Evolutionary conservation across 2,113 vertebrate genomes (phyloP).

Genomic region (Gymnarchus niloticus): DNA sequence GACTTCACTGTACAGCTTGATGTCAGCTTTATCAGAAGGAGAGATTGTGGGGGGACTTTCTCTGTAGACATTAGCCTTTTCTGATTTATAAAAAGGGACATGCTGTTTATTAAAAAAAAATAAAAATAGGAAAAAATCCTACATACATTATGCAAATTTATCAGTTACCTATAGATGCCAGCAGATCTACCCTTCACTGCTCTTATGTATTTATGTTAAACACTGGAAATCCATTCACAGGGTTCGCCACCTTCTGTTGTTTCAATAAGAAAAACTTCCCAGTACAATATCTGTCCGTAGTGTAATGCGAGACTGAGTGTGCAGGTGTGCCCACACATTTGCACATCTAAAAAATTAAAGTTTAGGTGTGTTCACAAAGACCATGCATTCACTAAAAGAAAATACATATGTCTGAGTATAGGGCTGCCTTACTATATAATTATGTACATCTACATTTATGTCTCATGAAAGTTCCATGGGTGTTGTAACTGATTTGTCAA

Average conservation of each 20-base stretch:
- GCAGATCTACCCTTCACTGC: constrained; percentile 62
- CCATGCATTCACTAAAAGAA: constrained; percentile 29
- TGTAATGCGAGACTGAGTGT: constrained; percentile 6
- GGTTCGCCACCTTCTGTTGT: constrained; percentile 61
- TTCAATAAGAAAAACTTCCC: constrained; percentile 57
- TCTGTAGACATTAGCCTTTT: constrained; percentile 69
- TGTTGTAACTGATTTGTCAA: no score
- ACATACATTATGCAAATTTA: constrained; percentile 70
- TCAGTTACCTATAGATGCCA: constrained; percentile 56
- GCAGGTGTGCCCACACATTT: not conserved
- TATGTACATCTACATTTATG: constrained; percentile 31
- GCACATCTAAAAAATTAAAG: not conserved
- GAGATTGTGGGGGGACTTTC: constrained; percentile 61
- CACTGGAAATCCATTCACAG: constrained; percentile 56
- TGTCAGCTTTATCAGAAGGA: constrained; percentile 65
- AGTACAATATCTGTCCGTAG: constrained; percentile 42
- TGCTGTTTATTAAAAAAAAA: constrained; percentile 67
- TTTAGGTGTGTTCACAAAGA: constrained; percentile 32
- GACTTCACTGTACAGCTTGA: constrained; percentile 74
- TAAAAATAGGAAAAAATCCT: constrained; percentile 41
- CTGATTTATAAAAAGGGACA: constrained; percentile 64
- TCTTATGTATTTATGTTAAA: constrained; percentile 50
- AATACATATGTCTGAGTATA: constrained; percentile 32
- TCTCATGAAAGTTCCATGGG: no score
- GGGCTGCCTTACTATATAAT: constrained; percentile 42